Conservation (phyloP, 2,113 vertebrate genomes). For the Sturnira hondurensis region DNA sequence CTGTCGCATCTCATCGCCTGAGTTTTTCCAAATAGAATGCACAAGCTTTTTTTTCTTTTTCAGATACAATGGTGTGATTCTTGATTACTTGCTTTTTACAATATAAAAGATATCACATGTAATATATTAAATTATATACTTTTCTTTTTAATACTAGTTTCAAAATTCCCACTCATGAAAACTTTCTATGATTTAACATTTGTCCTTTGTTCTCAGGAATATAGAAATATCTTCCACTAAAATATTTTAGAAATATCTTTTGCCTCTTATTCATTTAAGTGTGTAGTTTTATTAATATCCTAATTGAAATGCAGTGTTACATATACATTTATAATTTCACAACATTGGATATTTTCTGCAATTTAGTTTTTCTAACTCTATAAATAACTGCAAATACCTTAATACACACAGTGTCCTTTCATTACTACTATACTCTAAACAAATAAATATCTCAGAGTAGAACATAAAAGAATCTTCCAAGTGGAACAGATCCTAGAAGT, state of each 20-base stretch:
- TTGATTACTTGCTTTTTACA: background rate
- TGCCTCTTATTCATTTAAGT: background rate
- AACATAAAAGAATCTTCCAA: background rate
- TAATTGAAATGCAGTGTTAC: background rate
- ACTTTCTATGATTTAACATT: background rate
- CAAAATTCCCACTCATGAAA: background rate
- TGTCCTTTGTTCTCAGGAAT: background rate
- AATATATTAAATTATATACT: background rate
- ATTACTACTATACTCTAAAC: background rate
- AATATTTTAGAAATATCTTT: conserved; percentile 1
- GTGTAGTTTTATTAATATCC: background rate
- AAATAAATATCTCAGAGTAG: background rate
- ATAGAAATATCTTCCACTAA: background rate
- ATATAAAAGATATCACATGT: background rate
- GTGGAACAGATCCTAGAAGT: background rate
- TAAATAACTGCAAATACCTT: background rate
- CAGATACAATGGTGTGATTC: background rate
- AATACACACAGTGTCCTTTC: background rate
- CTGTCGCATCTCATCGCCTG: background rate
- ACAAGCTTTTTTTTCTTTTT: background rate
- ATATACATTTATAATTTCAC: background rate
- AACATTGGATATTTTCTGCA: background rate
- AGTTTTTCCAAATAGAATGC: background rate
- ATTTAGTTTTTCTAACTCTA: background rate
- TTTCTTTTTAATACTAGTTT: background rate